phyloP scores from a whole-genome alignment of 1,140 invertebrate species.

The Lasioglossum albipes region DNA sequence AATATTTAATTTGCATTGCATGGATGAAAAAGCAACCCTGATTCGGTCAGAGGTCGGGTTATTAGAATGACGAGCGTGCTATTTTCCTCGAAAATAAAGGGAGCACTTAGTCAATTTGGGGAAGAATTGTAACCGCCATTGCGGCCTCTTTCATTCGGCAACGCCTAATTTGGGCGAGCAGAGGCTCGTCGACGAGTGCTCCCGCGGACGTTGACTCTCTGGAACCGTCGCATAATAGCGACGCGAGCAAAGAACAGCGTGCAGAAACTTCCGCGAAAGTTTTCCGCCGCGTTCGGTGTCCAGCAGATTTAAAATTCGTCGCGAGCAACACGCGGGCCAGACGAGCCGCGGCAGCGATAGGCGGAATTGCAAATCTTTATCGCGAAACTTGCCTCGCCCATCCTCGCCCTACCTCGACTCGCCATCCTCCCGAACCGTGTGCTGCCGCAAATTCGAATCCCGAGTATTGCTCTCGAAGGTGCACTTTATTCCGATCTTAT shows the following conservation, averaged over 20 bases:
- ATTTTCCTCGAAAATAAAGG: too few species aligned
- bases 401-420: too few species aligned
- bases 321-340: not conserved
- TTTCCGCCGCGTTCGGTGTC: not conserved
- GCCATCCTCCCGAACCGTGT: not conserved
- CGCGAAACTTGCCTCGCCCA: not conserved
- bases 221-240: slow-evolving; percentile 3
- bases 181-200: not conserved
- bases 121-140: not conserved
- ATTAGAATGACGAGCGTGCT: too few species aligned
- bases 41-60: too few species aligned
- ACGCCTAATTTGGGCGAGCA: not conserved
- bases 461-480: not conserved
- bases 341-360: not conserved
- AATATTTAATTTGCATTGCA: too few species aligned
- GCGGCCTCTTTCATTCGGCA: not conserved
- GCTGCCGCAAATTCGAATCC: not conserved
- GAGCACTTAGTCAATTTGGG: too few species aligned
- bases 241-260: not conserved
- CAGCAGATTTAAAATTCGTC: slow-evolving; percentile 4
- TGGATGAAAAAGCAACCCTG: too few species aligned
- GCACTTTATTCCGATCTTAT: not conserved
- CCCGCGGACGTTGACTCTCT: not conserved
- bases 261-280: not conserved
- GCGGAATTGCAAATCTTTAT: slow-evolving; percentile 4